Evolutionary conservation across 2,797 vertebrate genomes (phyloP).

Genomic region (Ataeniobius toweri): DNA sequence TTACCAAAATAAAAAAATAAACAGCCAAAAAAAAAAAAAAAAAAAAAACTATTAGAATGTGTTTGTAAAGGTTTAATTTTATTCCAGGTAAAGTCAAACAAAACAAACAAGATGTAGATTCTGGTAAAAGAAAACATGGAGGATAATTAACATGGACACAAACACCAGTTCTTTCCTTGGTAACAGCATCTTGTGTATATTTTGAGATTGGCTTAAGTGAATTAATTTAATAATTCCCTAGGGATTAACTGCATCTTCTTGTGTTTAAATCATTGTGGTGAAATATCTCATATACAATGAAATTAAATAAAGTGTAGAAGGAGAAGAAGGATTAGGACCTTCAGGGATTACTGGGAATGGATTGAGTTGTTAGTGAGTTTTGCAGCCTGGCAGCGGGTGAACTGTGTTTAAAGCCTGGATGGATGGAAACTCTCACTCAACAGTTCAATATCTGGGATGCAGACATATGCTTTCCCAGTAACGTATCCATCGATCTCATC

Average conservation of each 20-base stretch:
- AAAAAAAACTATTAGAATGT: background rate
- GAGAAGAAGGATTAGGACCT: background rate
- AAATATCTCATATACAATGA: background rate
- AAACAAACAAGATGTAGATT: background rate
- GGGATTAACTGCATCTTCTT: background rate
- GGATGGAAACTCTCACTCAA: background rate
- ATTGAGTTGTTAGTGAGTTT: background rate
- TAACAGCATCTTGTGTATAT: background rate
- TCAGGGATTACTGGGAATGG: background rate
- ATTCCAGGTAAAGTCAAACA: background rate
- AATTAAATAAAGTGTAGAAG: background rate
- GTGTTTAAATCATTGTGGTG: background rate
- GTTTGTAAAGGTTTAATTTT: background rate
- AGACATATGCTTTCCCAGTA: background rate
- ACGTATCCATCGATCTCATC: background rate
- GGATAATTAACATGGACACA: background rate
- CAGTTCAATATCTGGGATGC: constrained; percentile 1
- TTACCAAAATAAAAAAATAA: background rate
- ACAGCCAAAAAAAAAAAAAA: background rate
- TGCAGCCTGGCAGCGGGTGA: background rate
- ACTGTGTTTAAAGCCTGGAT: background rate
- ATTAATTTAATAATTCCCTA: background rate
- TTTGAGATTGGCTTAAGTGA: background rate
- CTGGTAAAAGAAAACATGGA: background rate
- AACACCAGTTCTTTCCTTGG: background rate